Evolutionary conservation across 2,797 vertebrate species (phyloP).

Genomic region (Coluber constrictor): DNA sequence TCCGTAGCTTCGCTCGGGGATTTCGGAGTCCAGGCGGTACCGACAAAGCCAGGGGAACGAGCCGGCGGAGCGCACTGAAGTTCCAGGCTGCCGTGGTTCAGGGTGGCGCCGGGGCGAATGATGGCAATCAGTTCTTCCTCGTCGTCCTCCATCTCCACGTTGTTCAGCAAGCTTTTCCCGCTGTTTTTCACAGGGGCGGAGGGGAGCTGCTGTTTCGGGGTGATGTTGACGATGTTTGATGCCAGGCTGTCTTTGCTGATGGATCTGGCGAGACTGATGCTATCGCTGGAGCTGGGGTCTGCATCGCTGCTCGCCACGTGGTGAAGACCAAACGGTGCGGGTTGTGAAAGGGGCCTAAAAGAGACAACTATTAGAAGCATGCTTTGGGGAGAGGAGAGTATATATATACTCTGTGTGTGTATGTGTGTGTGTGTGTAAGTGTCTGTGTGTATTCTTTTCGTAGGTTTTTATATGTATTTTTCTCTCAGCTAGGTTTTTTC

Average conservation of each 20-base stretch:
- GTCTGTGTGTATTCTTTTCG: too few species aligned
- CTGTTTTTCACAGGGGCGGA: conserved; percentile 65
- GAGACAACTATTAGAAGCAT: conserved; percentile 24
- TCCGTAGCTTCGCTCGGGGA: conserved; percentile 56
- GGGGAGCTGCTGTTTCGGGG: conserved; percentile 81
- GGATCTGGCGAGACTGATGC: conserved; percentile 84
- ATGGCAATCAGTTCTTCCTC: conserved; percentile 87
- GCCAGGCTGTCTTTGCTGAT: conserved; percentile 95
- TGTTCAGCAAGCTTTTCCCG: conserved; percentile 79
- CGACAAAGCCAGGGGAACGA: conserved; percentile 51
- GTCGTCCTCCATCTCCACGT: conserved; percentile 84
- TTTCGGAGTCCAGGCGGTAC: conserved; percentile 64
- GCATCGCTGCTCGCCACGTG: conserved; percentile 76
- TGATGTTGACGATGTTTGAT: conserved; percentile 82
- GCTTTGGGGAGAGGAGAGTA: background rate
- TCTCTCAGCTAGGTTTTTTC: too few species aligned
- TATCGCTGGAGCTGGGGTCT: conserved; percentile 77
- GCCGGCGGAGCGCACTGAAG: conserved; percentile 63
- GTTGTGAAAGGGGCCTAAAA: conserved; percentile 85
- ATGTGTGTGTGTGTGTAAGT: too few species aligned
- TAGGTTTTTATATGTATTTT: too few species aligned
- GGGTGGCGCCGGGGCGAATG: conserved; percentile 73
- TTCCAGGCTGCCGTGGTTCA: conserved; percentile 63
- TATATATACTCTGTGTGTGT: background rate
- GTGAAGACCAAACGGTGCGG: conserved; percentile 81